Percentiles rank a stretch among this genome's conserved stretches.
phyloP scores from a whole-genome alignment of 2,797 vertebrate genomes.

The Enteromius argenteus region DNA sequence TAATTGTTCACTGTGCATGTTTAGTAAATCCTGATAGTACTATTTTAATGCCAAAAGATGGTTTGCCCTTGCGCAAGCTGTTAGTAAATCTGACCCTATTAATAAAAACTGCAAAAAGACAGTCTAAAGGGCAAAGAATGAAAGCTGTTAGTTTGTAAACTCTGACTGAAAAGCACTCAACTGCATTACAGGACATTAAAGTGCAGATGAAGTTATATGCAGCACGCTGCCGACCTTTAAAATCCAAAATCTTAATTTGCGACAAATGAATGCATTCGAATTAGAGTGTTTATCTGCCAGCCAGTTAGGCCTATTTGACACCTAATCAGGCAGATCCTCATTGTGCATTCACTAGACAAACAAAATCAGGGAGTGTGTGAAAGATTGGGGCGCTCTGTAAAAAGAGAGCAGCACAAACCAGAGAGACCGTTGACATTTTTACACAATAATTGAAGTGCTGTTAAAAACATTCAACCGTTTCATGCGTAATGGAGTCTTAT shows the following conservation, averaged over 20 bases:
- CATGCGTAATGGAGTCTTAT: constrained; percentile 12
- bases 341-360: constrained; percentile 20
- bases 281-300: constrained; percentile 29
- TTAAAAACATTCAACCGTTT: constrained; percentile 40
- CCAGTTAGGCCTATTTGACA: constrained; percentile 21
- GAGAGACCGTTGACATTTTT: constrained; percentile 37
- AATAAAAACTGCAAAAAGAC: neutral
- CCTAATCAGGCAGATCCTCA: constrained; percentile 20
- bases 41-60: neutral
- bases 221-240: neutral
- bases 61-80: neutral
- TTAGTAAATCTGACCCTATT: neutral
- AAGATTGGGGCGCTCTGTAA: neutral
- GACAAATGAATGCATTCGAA: constrained; percentile 10
- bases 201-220: neutral
- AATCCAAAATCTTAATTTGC: constrained; percentile 29
- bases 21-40: neutral
- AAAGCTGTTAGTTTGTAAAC: constrained; percentile 2
- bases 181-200: neutral
- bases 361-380: constrained; percentile 18
- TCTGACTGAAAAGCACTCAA: neutral
- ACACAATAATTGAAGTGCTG: constrained; percentile 39
- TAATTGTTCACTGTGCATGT: neutral
- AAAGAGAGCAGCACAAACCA: constrained; percentile 5
- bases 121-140: neutral